phyloP scores from a whole-genome alignment of 1,140 invertebrate species.

The Cherax destructor region DNA sequence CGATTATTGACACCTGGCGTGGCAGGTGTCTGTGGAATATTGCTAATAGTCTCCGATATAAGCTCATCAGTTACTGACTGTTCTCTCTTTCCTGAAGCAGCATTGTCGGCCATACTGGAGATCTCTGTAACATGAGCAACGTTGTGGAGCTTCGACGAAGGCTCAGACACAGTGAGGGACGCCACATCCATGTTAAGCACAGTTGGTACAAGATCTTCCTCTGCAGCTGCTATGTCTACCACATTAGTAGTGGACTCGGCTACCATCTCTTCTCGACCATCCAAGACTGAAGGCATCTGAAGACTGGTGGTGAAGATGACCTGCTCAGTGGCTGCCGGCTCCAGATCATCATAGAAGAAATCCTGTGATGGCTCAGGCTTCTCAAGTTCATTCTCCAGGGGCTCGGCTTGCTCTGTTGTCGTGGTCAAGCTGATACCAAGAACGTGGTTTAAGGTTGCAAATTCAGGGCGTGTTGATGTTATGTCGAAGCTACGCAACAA shows the following conservation, averaged over 20 bases:
- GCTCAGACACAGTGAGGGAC: slow-evolving; percentile 37
- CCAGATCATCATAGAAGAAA: slow-evolving; percentile 36
- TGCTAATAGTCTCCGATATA: background rate
- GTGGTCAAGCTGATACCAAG: slow-evolving; percentile 31
- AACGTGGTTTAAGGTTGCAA: slow-evolving; percentile 48
- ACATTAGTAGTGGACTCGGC: background rate
- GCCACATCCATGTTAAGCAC: slow-evolving; percentile 28
- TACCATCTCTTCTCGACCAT: background rate
- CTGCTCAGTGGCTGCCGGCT: slow-evolving; percentile 36
- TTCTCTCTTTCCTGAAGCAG: background rate
- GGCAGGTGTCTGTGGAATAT: background rate
- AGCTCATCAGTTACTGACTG: no score
- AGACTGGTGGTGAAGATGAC: slow-evolving; percentile 37
- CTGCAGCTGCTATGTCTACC: background rate
- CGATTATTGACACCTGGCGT: background rate
- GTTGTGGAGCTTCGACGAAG: slow-evolving; percentile 18
- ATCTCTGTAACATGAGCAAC: background rate
- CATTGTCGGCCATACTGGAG: background rate
- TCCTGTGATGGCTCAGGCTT: slow-evolving; percentile 6
- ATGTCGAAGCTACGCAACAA: slow-evolving; percentile 29
- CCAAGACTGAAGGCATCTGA: background rate
- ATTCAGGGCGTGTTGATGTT: slow-evolving; percentile 49
- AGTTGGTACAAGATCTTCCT: slow-evolving; percentile 33
- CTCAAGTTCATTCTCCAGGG: slow-evolving; percentile 23
- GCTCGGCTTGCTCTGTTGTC: slow-evolving; percentile 2